Evolutionary conservation across 2,888 invertebrate species (phyloP), one percentile per base, ranked within the genome.

Genomic region (Drosophila algonquin): DNA sequence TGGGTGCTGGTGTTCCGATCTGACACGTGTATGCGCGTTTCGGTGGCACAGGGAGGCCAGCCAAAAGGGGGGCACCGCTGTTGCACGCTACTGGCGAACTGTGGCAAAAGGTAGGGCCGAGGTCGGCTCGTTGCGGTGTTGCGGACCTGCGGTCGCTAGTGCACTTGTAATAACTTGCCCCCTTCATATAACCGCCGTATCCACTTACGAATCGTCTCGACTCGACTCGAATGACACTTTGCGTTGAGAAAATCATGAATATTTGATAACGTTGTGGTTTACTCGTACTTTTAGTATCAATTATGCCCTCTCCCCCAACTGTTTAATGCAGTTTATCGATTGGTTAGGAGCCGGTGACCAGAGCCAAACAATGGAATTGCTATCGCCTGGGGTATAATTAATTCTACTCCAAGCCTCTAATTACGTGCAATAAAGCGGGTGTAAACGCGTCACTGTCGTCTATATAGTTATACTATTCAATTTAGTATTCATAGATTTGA

Each of bases 121-220:
- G 59, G 18, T 57, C 50, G 40, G 10, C 44, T 50, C 50, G 30
- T 30, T 61, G 63, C 44, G 63, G 50, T 47, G 14, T 30, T 60
- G n/a, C 21, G 44, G 5, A 32, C 44, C 12, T 61, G 63, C 30
- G 63, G 63, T 63, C 44, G 6, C 40, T 0, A 63, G 60, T 63
- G 61, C 62, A 61, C 50, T 51, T 63, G 62, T 27, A 48, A 40
- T 48, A 51, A 60, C 44, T 63, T 61, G 44, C 50, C 30, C 30
- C 30, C 32, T 40, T 40, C 24, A n/a, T 35, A 35, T 12, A 4
- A 12, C 35, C 35, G 12, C 35, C 35, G 12, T 14, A 12, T 12
- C 35, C 35, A 40, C 40, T 40, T 14, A 6, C 14, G 14, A 40
- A 6, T 35, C 35, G 35, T 10, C 35, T 12, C 35, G 4, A 40